Base-by-base conservation (phyloP, 2,888 invertebrate species). In the Lapara coniferarum region DNA sequence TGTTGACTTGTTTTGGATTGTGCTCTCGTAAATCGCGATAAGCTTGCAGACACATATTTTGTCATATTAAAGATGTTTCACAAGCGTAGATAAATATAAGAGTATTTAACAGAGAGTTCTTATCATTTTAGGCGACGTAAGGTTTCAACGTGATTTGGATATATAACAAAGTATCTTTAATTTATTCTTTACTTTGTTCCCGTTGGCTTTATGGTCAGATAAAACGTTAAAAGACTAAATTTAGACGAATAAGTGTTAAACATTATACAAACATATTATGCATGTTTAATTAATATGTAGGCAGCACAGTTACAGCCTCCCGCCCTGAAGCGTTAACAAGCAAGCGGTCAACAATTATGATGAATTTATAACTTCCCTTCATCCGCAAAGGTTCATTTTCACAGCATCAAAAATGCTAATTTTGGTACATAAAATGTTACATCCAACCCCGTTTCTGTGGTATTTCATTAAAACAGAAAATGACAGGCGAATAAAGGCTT, bases 401-500 rank as follows among this genome's bases (percentile, higher is more conserved):
- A 85, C 85, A 80, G 78, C 84, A 89, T 91, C 84, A 88, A 86
- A 89, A 86, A 87, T 87, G 85, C 82, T 87, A 90, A 91, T 91
- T 90, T 85, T 78, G 79, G 77, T 77, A 83, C 86, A 87, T 87
- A 82, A 88, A 86, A 86, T 81, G 84, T 81, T 78, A 84, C 84
- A 81, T 82, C 79, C 78, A 83, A 81, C 81, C 80, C 79, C 80
- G 81, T 86, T 88, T 86, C 82, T 85, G 85, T 81, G 78, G 82
- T 84, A 89, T 92, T 92, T 92, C 87, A 91, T 92, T 90, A 90
- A 89, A 91, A 87, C 83, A 86, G 82, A 82, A 88, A 91, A 90
- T 89, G 91, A 87, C 89, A 89, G 86, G 85, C 87, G 84, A 89
- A 90, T 90, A 89, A 91, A 88, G 85, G 82, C 78, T 49, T 83